Base-by-base conservation (phyloP, 2,797 vertebrate species). In the Smutsia gigantea region DNA sequence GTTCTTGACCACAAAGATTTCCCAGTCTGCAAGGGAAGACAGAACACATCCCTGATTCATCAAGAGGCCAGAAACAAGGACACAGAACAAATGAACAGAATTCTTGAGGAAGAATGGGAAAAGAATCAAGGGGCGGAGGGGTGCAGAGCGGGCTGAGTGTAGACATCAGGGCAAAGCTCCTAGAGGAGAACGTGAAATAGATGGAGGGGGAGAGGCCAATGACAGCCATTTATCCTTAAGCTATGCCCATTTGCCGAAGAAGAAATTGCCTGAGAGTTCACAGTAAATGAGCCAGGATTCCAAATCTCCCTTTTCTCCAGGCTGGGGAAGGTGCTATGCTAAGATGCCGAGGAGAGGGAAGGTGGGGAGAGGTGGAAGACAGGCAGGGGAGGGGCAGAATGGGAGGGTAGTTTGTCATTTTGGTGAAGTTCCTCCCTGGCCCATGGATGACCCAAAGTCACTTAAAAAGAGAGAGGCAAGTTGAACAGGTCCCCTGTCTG, bases 361-460 rank as follows among this genome's bases (percentile, higher is more conserved):
- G 64, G 12, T 0, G 18, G 49, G 14, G 46, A 23, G 18, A 13
- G 49, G 34, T 25, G 31, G 39, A 12, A 51, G 42, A 10, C 31
- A 17, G 39, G 37, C 19, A 3, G n/a, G 2, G 61, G 15, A 49
- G 14, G 27, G 7, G n/a, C 17, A 1, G 31, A 21, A 8, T 25
- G 77, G 46, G 18, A 86, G 23, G 29, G 51, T 74, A 89, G 53
- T 31, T 2, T 90, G 75, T 95, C 71, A 9, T 92, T 55, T 89
- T 64, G 77, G 79, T 42, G 42, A 93, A 15, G 69, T 74, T 92
- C 51, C 85, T 97, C 57, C 83, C 78, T 93, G 87, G 96, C 91
- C 96, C 34, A 31, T 4, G 37, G 94, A 92, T 96, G 94, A 97
- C 95, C 97, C 96, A 96, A 87, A 97, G 92, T 97, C 84, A 82